These are phyloP conservation scores for Drosophila funebris DNA, from an alignment of 1,140 invertebrate species.

Conservation along the genomic window DNA sequence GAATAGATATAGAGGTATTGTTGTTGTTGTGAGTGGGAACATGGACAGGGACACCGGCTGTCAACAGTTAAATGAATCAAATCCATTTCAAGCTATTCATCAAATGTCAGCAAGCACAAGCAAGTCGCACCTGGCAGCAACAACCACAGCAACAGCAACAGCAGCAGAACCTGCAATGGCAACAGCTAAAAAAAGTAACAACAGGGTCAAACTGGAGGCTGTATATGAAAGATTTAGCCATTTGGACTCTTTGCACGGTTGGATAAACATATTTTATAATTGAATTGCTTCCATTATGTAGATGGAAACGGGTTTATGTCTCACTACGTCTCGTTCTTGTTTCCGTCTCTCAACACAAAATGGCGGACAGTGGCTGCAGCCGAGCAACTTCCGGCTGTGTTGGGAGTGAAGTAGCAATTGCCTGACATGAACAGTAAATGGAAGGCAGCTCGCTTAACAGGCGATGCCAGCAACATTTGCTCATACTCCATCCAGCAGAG, in stretches of 20 bases:
- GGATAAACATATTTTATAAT: constrained; percentile 77
- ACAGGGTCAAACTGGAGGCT: constrained; percentile 37
- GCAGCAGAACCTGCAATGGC: too few relatives aligned
- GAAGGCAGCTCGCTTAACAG: constrained; percentile 46
- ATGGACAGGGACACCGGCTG: constrained; percentile 38
- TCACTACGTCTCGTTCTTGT: constrained; percentile 48
- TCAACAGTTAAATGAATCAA: constrained; percentile 79
- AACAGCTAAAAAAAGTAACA: too few relatives aligned
- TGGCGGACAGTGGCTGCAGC: constrained; percentile 64
- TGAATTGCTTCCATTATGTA: constrained; percentile 81
- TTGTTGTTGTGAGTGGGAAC: too few relatives aligned
- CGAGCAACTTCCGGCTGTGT: constrained; percentile 59
- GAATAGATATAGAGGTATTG: constrained; percentile 1
- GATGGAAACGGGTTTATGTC: constrained; percentile 78
- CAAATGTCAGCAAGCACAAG: constrained; percentile 66
- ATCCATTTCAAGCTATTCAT: constrained; percentile 77
- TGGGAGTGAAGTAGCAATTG: constrained; percentile 10
- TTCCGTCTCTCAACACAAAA: constrained; percentile 73
- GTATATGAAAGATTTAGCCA: constrained; percentile 49
- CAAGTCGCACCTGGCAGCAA: constrained; percentile 42
- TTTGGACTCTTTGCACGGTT: constrained; percentile 33
- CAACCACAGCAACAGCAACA: constrained; percentile 22
- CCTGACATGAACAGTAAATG: constrained; percentile 66
- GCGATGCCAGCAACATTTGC: constrained; percentile 23
- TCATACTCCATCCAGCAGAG: constrained; percentile 15